Conservation (phyloP, 2,888 invertebrate genomes). For the Drosophila quinaria region DNA sequence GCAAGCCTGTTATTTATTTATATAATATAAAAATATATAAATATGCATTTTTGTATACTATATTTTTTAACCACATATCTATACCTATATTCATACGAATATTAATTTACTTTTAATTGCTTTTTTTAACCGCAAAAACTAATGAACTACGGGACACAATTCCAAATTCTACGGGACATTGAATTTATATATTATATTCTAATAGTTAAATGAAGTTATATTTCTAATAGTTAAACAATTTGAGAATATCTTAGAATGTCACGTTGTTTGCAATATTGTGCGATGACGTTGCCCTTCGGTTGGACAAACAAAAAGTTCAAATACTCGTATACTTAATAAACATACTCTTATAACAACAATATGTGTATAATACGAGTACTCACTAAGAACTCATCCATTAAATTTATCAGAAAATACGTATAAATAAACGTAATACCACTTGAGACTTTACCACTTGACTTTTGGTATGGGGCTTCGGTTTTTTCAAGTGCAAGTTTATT, state of each 20-base stretch:
- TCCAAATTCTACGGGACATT: slow-evolving; percentile 3
- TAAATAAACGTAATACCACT: slow-evolving; percentile 68
- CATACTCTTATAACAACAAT: slow-evolving; percentile 18
- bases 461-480: slow-evolving; percentile 28
- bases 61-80: slow-evolving; percentile 1
- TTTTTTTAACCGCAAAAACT: slow-evolving; percentile 4
- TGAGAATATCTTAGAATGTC: slow-evolving; percentile 59
- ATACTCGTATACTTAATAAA: slow-evolving; percentile 19
- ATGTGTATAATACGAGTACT: slow-evolving; percentile 16
- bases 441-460: slow-evolving; percentile 63
- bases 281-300: slow-evolving; percentile 40
- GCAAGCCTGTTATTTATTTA: slow-evolving; percentile 18
- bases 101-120: not conserved
- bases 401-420: slow-evolving; percentile 62
- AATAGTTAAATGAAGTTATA: too few relatives aligned
- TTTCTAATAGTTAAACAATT: not conserved
- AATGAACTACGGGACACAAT: slow-evolving; percentile 21
- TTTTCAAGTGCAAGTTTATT: slow-evolving; percentile 48
- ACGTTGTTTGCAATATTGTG: slow-evolving; percentile 56
- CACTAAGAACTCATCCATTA: slow-evolving; percentile 63
- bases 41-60: not conserved
- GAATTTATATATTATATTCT: too few relatives aligned
- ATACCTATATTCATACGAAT: not conserved
- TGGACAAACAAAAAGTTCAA: slow-evolving; percentile 35
- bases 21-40: slow-evolving; percentile 3